Evolutionary conservation across 1,140 invertebrate genomes (phyloP), one percentile per base, ranked within the genome.

Genomic region (Drosophila saltans): DNA sequence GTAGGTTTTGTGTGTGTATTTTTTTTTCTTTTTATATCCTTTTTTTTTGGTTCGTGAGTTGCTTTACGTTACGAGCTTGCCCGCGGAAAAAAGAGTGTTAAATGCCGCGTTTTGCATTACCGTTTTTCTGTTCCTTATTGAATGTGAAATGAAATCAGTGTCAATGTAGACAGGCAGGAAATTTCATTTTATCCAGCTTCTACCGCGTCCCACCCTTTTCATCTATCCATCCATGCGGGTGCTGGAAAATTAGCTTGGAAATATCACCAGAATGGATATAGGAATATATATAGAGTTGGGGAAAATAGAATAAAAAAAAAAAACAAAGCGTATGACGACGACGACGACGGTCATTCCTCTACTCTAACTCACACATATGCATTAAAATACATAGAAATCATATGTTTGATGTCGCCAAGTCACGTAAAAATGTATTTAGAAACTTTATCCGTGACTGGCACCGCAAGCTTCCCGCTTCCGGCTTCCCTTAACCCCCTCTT

Each of bases 91-190:
- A 85, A 89, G 36, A 80, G 84, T 88, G 83, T 88, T 88, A 88
- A 88, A 88, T 89, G 83, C 84, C 83, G 83, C 83, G 84, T 89
- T 88, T 88, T 88, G 83, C 80, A 84, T 89, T 80, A 75, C 72
- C 76, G 78, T 68, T 78, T 76, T 86, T 73, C 69, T 72, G 69
- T 67, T 72, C 52, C 67, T 64, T 78, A 81, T 85, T 86, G 82
- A 85, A 86, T 78, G 76, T 78, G 80, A 72, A 88, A 89, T 88
- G 68, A 88, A 88, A 88, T 89, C 84, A 88, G 83, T 88, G 83
- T 88, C 83, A 88, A 89, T 88, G 84, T 80, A 65, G 45, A 68
- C 30, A 39, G 16, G 71, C 63, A 70, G 81, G 81, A 83, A 86
- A 79, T 79, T 85, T 79, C 68, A 61, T 68, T 85, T 85, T 72